Percentiles rank a stretch among this genome's conserved stretches.
These are phyloP conservation scores for Nephrotoma flavescens DNA, from an alignment of 2,888 invertebrate species.

Conservation along the genomic window DNA sequence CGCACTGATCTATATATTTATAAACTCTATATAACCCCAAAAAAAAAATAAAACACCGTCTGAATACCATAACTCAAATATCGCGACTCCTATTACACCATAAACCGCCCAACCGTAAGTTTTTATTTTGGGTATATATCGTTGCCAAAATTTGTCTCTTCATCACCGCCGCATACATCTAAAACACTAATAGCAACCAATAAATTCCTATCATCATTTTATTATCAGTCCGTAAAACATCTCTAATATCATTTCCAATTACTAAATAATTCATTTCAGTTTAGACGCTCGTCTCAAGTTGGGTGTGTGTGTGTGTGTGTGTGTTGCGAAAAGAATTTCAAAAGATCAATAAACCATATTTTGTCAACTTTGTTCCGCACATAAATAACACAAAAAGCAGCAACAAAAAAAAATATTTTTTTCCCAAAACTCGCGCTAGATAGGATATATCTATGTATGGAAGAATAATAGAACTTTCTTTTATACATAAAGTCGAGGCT, in stretches of 20 bases:
- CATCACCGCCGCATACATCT: neutral
- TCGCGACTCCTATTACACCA: neutral
- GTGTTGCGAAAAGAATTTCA: neutral
- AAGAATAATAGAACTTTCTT: neutral
- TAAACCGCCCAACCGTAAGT: neutral
- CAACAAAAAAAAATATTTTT: neutral
- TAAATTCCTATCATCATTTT: neutral
- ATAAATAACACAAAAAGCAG: neutral
- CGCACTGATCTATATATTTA: neutral
- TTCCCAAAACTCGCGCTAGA: neutral
- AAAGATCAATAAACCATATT: neutral
- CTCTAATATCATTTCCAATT: neutral
- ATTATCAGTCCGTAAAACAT: neutral
- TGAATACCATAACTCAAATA: neutral
- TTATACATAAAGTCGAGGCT: neutral
- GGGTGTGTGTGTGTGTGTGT: neutral
- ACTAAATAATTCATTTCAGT: neutral
- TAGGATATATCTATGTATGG: neutral
- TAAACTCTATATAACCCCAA: neutral
- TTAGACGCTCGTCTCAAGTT: neutral
- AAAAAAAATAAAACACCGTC: neutral
- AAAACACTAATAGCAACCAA: neutral
- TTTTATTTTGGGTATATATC: neutral
- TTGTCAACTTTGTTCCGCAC: neutral
- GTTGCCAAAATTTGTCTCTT: neutral